Conservation (phyloP, 2,113 vertebrate species). For the Phoxinus phoxinus region DNA sequence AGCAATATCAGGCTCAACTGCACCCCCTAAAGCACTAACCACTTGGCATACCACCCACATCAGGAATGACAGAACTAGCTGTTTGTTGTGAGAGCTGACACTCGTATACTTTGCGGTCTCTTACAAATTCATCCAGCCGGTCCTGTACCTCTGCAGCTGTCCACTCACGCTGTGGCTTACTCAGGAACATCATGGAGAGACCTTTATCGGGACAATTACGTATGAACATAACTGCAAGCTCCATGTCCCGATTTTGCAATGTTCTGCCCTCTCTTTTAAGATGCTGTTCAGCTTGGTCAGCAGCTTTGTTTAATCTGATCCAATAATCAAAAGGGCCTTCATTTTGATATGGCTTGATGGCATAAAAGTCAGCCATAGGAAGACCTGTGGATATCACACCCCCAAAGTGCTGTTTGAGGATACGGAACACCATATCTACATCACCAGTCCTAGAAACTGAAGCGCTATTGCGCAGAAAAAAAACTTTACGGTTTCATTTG, state of each 20-base stretch:
- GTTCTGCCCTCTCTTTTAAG: neutral
- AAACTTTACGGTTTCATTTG: too few species aligned
- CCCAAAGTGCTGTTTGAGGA: slow-evolving; percentile 29
- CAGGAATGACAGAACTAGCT: neutral
- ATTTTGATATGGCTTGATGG: neutral
- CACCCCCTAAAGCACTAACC: too few species aligned
- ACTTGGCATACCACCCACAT: too few species aligned
- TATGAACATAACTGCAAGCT: slow-evolving; percentile 45
- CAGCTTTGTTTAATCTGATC: slow-evolving; percentile 42
- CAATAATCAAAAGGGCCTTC: slow-evolving; percentile 19
- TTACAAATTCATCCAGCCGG: slow-evolving; percentile 20
- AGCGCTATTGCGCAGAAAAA: too few species aligned
- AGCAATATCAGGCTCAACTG: too few species aligned
- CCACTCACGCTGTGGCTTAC: neutral
- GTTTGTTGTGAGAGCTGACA: neutral
- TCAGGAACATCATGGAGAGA: slow-evolving; percentile 22
- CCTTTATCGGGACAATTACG: slow-evolving; percentile 17
- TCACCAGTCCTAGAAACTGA: too few species aligned
- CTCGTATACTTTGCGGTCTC: neutral
- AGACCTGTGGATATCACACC: slow-evolving; percentile 2
- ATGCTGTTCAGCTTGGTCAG: slow-evolving; percentile 29
- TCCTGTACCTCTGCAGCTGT: slow-evolving; percentile 25
- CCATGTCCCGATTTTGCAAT: neutral
- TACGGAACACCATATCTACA: too few species aligned
- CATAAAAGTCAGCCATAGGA: slow-evolving; percentile 37